Percentiles rank a stretch among this genome's conserved stretches.
phyloP scores from a whole-genome alignment of 1,140 invertebrate genomes.

The Zaprionus africanus region DNA sequence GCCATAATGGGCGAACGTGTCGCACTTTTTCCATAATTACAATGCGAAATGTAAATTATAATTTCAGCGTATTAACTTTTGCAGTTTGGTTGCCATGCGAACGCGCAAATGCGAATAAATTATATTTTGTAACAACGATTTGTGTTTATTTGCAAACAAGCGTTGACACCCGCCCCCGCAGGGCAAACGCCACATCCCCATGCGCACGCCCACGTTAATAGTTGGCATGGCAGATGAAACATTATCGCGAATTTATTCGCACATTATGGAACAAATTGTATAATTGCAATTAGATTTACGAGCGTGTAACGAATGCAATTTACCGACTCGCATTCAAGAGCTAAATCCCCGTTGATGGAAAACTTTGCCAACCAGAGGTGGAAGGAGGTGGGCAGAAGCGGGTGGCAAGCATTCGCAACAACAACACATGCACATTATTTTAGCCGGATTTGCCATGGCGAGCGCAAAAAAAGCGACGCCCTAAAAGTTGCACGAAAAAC shows the following conservation, averaged over 20 bases:
- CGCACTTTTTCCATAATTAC: constrained; percentile 59
- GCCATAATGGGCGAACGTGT: constrained; percentile 56
- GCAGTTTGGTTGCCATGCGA: constrained; percentile 58
- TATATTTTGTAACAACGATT: constrained; percentile 60
- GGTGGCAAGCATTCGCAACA: neutral
- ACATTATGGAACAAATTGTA: constrained; percentile 75
- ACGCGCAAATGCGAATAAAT: constrained; percentile 60
- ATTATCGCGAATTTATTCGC: constrained; percentile 70
- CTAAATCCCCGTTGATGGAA: constrained; percentile 8
- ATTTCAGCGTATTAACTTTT: constrained; percentile 46
- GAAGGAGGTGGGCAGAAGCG: neutral
- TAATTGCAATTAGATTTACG: constrained; percentile 81
- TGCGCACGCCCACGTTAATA: neutral
- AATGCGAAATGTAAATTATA: constrained; percentile 51
- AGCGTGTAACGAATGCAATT: constrained; percentile 56
- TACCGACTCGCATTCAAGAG: constrained; percentile 27
- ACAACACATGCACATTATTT: constrained; percentile 28
- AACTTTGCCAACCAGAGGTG: neutral
- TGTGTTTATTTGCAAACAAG: constrained; percentile 79
- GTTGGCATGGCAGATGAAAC: constrained; percentile 33
- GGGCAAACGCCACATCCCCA: neutral
- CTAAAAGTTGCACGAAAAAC: constrained; percentile 48
- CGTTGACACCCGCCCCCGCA: constrained; percentile 36
- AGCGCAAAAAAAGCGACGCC: constrained; percentile 22
- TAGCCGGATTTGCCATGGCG: constrained; percentile 24